Conservation (phyloP, 1,140 invertebrate species). For the Bombus polaris region DNA sequence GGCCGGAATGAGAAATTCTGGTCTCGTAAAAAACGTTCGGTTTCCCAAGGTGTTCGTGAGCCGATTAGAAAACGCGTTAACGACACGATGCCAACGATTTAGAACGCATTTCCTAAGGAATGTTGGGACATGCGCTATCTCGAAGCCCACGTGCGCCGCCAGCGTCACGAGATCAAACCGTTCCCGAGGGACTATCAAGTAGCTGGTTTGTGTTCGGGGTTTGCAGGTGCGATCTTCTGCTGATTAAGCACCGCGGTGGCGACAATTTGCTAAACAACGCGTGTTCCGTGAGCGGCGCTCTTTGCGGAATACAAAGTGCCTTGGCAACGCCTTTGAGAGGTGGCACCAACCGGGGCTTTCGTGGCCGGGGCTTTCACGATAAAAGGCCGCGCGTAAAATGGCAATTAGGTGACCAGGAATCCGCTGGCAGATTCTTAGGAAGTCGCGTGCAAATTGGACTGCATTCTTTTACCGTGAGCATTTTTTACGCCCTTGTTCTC, state of each 20-base stretch:
- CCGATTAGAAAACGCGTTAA: constrained; percentile 34
- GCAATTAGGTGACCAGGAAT: constrained; percentile 52
- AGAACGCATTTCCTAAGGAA: constrained; percentile 25
- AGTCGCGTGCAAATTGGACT: constrained; percentile 40
- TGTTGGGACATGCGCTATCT: constrained; percentile 42
- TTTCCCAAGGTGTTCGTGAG: constrained; percentile 2
- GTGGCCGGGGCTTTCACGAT: constrained; percentile 44
- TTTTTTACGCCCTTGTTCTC: neutral
- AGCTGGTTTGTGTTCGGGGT: neutral
- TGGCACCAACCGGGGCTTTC: constrained; percentile 32
- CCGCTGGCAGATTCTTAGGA: constrained; percentile 39
- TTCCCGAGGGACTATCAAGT: constrained; percentile 31
- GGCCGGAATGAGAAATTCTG: neutral
- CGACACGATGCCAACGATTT: constrained; percentile 41
- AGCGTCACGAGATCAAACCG: constrained; percentile 26
- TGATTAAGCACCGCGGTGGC: constrained; percentile 39
- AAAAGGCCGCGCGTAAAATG: constrained; percentile 54
- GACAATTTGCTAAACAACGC: constrained; percentile 56
- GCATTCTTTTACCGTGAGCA: constrained; percentile 2
- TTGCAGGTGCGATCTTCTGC: constrained; percentile 40
- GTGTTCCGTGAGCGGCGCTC: constrained; percentile 30
- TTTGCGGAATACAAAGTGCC: constrained; percentile 51
- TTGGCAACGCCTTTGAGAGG: constrained; percentile 52
- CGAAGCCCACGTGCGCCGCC: constrained; percentile 32
- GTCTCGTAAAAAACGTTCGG: neutral